Conservation (phyloP, 2,113 vertebrate species). For the Hydrochoerus hydrochaeris region DNA sequence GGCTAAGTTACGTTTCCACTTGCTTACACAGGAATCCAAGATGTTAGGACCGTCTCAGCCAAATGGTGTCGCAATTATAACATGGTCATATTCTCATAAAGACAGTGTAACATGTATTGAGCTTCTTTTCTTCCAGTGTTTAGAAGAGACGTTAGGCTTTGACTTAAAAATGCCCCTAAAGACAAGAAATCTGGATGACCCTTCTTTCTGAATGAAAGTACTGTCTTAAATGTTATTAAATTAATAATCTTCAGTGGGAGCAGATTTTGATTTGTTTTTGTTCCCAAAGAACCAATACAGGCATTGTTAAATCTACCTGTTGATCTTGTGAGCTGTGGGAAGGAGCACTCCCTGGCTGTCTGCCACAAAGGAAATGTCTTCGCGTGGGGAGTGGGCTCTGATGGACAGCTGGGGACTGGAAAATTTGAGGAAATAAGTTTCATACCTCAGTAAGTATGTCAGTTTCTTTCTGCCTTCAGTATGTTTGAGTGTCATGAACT, state of each 20-base stretch:
- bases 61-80: not conserved
- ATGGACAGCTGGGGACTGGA: conserved; percentile 83
- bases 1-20: not conserved
- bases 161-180: conserved; percentile 14
- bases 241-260: not conserved
- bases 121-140: not conserved
- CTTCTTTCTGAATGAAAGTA: conserved; percentile 12
- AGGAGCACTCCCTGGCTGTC: conserved; percentile 80
- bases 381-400: conserved; percentile 80
- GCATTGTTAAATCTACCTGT: conserved; percentile 53
- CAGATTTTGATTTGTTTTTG: not conserved
- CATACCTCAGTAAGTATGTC: conserved; percentile 76
- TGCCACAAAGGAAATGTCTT: conserved; percentile 80
- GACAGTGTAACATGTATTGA: not conserved
- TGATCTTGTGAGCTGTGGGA: conserved; percentile 80
- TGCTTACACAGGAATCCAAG: not conserved
- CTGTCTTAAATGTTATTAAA: not conserved
- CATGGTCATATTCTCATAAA: not conserved
- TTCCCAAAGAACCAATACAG: conserved; percentile 72
- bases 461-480: not conserved
- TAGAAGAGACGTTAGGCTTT: not conserved
- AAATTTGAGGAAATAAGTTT: conserved; percentile 48
- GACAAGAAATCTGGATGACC: not conserved
- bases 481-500: not conserved
- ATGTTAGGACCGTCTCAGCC: not conserved